Evolutionary conservation across 2,888 invertebrate genomes (phyloP), one percentile per base, ranked within the genome.

Genomic region (Himalopsyche anomala): DNA sequence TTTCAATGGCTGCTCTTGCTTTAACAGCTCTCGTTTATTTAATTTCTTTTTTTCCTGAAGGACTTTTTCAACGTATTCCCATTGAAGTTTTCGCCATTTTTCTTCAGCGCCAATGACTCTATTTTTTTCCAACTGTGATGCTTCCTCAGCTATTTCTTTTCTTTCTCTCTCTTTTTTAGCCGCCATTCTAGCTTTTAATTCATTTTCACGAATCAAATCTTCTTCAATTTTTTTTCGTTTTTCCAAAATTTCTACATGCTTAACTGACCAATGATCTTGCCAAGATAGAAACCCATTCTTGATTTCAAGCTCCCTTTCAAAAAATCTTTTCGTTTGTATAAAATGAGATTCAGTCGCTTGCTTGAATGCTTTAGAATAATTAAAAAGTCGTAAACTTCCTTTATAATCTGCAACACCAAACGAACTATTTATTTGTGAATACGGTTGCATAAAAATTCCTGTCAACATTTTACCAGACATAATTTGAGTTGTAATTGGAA

Each of bases 401-500:
- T 95, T 95, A 69, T 93, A 93, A 90, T 96, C 96, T 82, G 95
- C 95, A 42, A 96, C 94, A 9, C 95, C 96, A 0, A 96, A 91
- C 74, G 95, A 93, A 89, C 94, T 95, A 89, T 94, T 93, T 4
- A 93, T 91, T 28, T 95, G 89, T 2, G 93, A 91, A 0, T 95
- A 91, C 11, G 94, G 92, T 90, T 96, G 95, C 81, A 94, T 92
- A 62, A 93, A 94, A 28, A 95, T 92, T 36, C 94, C 93, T 0
- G 96, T 95, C n/a, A 96, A 92, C 90, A 94, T 93, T 9, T 93
- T 93, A 2, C 95, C 95, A 4, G 96, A 95, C 28, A 96, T 91
- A 86, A 94, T 95, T 90, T 96, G 95, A 0, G 94, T 92, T 84
- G 95, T 94, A 87, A 94, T 94, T 0, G 96, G 94, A 88, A 94